Percentiles rank a stretch among this genome's conserved stretches.
Evolutionary conservation across 1,140 invertebrate species (phyloP).

Genomic region (Scylla paramamosain): DNA sequence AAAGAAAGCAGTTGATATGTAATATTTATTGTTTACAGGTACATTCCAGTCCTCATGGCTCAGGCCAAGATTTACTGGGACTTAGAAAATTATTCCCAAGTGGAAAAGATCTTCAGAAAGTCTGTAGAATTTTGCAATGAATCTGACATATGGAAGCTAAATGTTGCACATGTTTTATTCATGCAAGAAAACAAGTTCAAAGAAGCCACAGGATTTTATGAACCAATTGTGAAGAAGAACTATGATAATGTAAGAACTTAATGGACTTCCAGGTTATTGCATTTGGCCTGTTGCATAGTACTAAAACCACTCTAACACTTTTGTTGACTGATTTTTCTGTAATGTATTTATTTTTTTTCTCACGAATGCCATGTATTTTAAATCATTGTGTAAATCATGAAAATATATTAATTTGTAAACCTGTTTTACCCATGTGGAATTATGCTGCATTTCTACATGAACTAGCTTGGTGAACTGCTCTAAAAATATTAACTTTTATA

Average conservation of each 20-base stretch:
- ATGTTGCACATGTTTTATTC: conserved; percentile 98
- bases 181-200: conserved; percentile 99
- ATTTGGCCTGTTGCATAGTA: neutral
- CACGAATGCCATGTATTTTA: no score
- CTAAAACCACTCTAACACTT: neutral
- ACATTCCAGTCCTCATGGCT: conserved; percentile 97
- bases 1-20: no score
- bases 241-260: conserved; percentile 89
- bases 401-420: no score
- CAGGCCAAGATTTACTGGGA: conserved; percentile 99
- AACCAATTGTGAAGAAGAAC: conserved; percentile 98
- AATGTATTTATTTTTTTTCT: neutral
- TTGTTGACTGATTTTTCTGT: neutral
- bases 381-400: no score
- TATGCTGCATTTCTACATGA: no score
- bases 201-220: conserved; percentile 98
- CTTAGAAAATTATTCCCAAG: conserved; percentile 95
- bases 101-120: conserved; percentile 96
- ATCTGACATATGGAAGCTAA: conserved; percentile 97
- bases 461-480: no score
- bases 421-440: no score
- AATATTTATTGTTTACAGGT: conserved; percentile 80
- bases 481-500: conserved; percentile 78
- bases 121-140: conserved; percentile 99
- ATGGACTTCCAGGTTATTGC: no score